Evolutionary conservation across 2,888 invertebrate species (phyloP).

Genomic region (Beris chalybata): DNA sequence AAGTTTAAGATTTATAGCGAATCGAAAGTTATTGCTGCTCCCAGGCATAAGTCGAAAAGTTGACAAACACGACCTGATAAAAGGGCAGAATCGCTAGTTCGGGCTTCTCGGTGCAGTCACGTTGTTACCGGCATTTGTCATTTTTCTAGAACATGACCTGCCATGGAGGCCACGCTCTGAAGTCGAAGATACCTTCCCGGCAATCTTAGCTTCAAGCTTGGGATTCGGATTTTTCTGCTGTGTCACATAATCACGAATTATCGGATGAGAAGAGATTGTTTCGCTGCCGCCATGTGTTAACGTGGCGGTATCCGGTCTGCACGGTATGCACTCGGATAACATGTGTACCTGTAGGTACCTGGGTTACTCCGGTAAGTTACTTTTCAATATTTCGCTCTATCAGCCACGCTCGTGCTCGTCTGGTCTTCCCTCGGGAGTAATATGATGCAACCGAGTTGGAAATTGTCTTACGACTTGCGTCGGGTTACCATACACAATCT

Average conservation of each 20-base stretch:
- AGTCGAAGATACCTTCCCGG: constrained; percentile 43
- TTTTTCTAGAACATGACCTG: constrained; percentile 37
- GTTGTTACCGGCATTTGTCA: constrained; percentile 39
- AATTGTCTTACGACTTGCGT: background rate
- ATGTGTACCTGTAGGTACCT: background rate
- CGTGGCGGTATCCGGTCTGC: background rate
- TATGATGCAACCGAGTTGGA: constrained; percentile 12
- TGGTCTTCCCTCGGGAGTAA: constrained; percentile 18
- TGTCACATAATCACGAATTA: constrained; percentile 37
- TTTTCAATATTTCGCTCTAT: constrained; percentile 9
- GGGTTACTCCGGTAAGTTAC: no score
- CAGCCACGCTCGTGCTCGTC: constrained; percentile 6
- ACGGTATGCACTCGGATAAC: background rate
- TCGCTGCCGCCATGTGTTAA: constrained; percentile 6
- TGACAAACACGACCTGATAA: constrained; percentile 24
- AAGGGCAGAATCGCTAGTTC: constrained; percentile 12
- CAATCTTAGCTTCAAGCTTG: constrained; percentile 7
- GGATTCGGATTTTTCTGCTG: constrained; percentile 34
- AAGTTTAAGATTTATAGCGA: constrained; percentile 22
- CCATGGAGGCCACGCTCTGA: constrained; percentile 27
- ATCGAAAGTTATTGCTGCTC: constrained; percentile 16
- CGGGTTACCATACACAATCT: background rate
- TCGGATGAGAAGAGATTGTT: constrained; percentile 20
- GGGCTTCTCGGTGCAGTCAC: constrained; percentile 33
- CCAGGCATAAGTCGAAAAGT: constrained; percentile 15